Base-by-base conservation (phyloP, 1,140 invertebrate genomes). In the Papilio dardanus region DNA sequence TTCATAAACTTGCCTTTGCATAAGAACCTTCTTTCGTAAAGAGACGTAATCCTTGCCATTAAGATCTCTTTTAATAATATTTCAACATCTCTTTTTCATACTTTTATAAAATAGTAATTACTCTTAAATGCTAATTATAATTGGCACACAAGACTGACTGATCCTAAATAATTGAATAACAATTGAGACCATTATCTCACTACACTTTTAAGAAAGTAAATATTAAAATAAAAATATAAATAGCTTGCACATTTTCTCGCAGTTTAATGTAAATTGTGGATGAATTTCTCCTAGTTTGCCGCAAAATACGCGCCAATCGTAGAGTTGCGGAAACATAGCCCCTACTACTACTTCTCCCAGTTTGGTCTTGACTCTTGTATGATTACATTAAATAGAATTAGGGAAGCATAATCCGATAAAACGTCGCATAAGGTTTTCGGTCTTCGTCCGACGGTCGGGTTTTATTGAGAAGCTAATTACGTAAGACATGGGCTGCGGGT, bases 381-480 rank as follows among this genome's bases (percentile, higher is more conserved):
- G 67, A 74, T 78, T 24, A 16, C 33, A 30, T 50, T 68, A 68
- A 78, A 78, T 62, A 46, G 73, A 68, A 68, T 68, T 62, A 76
- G 42, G 30, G 10, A 28, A 62, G 54, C 24, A n/a, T 76, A 46
- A 69, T 31, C 42, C n/a, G 42, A 46, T 62, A 40, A 62, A 71
- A 37, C 33, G 65, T 68, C 76, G 73, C 24, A 62, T 28, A 62
- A 24, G 24, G 54, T 62, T n/a, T 28, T 14, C 8, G 54, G 54
- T 62, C 24, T 7, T 28, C 7, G 54, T 33, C 2, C 21, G 54
- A 24, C 24, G 21, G 54, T 28, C 10, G 66, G 84, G 83, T 85
- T 83, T 86, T 79, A 81, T 87, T 80, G 79, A 81, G 80, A 86
- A 86, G 85, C 84, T 90, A 90, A 92, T 90, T 88, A 86, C 81